phyloP scores from a whole-genome alignment of 2,797 vertebrate species.

The Scolopax rusticola region DNA sequence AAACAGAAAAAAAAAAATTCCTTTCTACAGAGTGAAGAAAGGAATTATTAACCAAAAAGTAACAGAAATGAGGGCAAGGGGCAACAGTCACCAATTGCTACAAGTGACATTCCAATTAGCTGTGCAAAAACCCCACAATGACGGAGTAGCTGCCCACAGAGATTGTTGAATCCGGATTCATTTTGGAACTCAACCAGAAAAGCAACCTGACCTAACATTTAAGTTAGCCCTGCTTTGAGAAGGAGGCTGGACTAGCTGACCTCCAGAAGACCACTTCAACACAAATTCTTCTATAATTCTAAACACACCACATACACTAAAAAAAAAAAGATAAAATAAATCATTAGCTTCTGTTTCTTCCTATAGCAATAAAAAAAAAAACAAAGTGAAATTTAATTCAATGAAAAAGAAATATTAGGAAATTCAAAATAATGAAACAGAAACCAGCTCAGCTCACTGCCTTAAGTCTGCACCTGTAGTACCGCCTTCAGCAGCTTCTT shows the following conservation, averaged over 20 bases:
- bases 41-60: not conserved
- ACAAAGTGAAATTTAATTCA: not conserved
- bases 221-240: not conserved
- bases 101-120: not conserved
- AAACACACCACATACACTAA: not conserved
- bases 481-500: not conserved
- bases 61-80: slow-evolving; percentile 8
- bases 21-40: not conserved
- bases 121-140: not conserved
- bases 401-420: not conserved
- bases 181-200: not conserved
- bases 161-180: not conserved
- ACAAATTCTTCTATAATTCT: not conserved
- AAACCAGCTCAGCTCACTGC: not conserved
- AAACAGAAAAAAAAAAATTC: not conserved
- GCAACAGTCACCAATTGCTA: not conserved
- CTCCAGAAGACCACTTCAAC: not conserved
- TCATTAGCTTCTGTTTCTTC: not conserved
- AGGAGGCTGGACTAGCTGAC: not conserved
- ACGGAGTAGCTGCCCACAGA: not conserved
- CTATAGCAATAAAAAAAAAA: not conserved
- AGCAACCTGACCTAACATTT: not conserved
- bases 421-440: not conserved
- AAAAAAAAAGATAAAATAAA: not conserved
- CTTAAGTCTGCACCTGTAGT: not conserved